Conservation (phyloP, 1,140 invertebrate genomes). For the Cylas formicarius region DNA sequence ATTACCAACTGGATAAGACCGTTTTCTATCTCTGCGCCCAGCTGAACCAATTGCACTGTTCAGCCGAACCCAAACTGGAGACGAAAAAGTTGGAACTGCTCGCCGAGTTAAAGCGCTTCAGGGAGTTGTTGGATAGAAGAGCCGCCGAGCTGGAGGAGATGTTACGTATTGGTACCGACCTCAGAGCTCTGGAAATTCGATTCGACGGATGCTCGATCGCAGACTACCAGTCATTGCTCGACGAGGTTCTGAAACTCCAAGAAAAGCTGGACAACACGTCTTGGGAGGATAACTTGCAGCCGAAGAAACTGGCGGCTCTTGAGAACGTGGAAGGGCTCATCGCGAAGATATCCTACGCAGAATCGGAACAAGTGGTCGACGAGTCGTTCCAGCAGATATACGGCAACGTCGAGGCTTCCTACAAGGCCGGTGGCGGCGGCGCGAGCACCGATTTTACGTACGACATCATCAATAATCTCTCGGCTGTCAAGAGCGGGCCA, state of each 20-base stretch:
- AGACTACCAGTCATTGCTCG: too few relatives aligned
- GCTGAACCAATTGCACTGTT: constrained; percentile 1
- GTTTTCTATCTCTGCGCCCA: constrained; percentile 8
- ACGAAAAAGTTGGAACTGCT: constrained; percentile 2
- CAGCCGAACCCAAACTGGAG: constrained; percentile 1
- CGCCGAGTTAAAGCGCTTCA: constrained; percentile 1
- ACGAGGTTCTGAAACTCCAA: constrained; percentile 1
- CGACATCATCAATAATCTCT: too few relatives aligned
- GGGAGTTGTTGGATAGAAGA: constrained; percentile 1
- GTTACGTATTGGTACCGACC: background rate
- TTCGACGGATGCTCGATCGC: too few relatives aligned
- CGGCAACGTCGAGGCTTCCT: too few relatives aligned
- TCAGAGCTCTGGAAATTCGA: constrained; percentile 8
- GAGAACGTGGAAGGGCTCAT: too few relatives aligned
- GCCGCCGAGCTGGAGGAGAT: constrained; percentile 1
- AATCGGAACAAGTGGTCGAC: too few relatives aligned
- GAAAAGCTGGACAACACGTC: background rate
- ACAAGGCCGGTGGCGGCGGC: too few relatives aligned
- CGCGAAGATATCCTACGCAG: too few relatives aligned
- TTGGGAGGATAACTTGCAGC: constrained; percentile 3
- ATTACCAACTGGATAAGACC: constrained; percentile 12
- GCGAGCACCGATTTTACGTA: too few relatives aligned
- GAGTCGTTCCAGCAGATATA: too few relatives aligned
- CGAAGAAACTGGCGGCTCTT: constrained; percentile 1
- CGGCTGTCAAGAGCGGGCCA: too few relatives aligned